Base-by-base conservation (phyloP, 2,888 invertebrate genomes). In the Nemurella pictetii region DNA sequence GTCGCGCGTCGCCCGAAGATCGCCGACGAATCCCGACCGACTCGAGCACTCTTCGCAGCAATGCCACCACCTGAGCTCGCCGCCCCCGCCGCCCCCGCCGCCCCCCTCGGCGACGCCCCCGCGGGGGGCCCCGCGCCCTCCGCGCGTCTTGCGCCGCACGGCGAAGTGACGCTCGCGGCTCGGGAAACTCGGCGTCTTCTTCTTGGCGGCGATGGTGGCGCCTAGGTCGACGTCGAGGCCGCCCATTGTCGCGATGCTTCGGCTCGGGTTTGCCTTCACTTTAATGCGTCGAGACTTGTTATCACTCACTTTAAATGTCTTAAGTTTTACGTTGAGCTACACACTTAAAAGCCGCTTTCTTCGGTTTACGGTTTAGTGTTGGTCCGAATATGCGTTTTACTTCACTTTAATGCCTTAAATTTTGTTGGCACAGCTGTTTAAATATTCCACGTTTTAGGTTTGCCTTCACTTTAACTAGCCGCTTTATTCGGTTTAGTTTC, bases 121-220 rank as follows among this genome's bases (percentile, higher is more conserved):
- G 55, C 12, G 15, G 20, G 27, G 26, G n/a, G 32, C 83, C 32
- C 32, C 9, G 55, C 12, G 15, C 2, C 20, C 55, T 12, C 1
- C 20, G 20, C 55, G 55, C 89, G 89, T 25, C 91, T 91, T 86
- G 91, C 94, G 92, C 84, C 94, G 91, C 77, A 95, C 93, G 73
- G 94, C 94, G 88, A 92, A 92, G 89, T 94, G 94, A 87, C 95
- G 92, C 88, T 94, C 94, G 77, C 94, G 91, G 0, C 94, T 94
- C 0, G 94, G 94, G 89, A 94, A 94, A 88, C 93, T 93, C 84
- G 94, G 94, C 77, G 92, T 92, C 88, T 92, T 78, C 30, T 30
- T 78, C 92, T 55, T 35, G 35, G 5, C 35, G 12, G 12, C 35
- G 12, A 35, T n/a, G 35, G 12, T 35, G 35, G 35, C n/a, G n/a